Percentiles rank a stretch among this genome's conserved stretches.
Conservation (phyloP, 2,888 invertebrate genomes). For the Drosophila fungiperda region DNA sequence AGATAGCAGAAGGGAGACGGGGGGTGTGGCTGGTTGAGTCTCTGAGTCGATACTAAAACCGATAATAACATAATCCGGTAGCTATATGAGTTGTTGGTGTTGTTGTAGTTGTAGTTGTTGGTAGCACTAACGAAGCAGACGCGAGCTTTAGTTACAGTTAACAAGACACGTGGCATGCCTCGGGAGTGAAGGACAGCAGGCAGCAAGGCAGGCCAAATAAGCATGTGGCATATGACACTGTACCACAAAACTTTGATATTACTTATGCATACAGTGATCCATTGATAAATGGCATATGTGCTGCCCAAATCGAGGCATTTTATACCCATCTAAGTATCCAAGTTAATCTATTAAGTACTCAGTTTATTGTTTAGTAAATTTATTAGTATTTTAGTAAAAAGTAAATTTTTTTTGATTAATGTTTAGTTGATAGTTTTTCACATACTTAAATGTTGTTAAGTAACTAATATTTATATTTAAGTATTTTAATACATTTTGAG, state of each 20-base stretch:
- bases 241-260: constrained; percentile 1
- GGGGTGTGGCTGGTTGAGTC: not conserved
- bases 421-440: not conserved
- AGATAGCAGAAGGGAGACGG: not conserved
- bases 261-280: not conserved
- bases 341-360: not conserved
- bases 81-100: constrained; percentile 1
- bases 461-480: not conserved
- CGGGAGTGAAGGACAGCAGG: constrained; percentile 13
- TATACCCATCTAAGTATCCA: not conserved
- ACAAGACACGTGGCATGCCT: constrained; percentile 53
- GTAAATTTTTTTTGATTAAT: not conserved
- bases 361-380: not conserved
- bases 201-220: not conserved
- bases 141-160: constrained; percentile 74
- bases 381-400: not conserved
- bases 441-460: not conserved
- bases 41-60: constrained; percentile 73
- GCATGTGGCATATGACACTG: constrained; percentile 5
- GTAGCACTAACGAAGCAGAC: constrained; percentile 48
- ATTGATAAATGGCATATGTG: not conserved
- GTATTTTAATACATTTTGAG: not conserved
- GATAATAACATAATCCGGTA: constrained; percentile 78
- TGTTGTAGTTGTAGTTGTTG: constrained; percentile 2
- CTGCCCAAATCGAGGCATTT: not conserved